phyloP scores from a whole-genome alignment of 2,113 vertebrate species.

The Stictonetta naevosa region DNA sequence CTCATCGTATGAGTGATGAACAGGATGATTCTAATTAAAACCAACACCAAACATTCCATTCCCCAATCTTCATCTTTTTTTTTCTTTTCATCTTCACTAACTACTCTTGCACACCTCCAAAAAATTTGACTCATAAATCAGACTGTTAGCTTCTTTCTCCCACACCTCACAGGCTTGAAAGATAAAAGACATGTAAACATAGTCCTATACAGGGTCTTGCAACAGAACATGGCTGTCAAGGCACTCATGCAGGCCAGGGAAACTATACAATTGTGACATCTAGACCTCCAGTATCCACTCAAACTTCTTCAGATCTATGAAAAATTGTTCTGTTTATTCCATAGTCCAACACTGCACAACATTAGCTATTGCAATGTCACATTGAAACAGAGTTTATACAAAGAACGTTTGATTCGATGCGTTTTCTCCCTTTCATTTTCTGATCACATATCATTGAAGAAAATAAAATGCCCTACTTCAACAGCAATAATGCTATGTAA shows the following conservation, averaged over 20 bases:
- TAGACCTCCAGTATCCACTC: not conserved
- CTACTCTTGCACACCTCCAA: not conserved
- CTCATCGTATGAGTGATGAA: not conserved
- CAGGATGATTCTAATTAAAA: constrained; percentile 60
- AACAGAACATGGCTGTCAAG: not conserved
- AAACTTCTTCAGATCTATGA: not conserved
- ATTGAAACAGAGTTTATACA: not conserved
- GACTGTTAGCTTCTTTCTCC: constrained; percentile 11
- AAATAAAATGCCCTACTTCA: not conserved
- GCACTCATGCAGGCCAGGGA: not conserved
- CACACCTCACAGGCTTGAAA: not conserved
- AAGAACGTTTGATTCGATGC: not conserved
- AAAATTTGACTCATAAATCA: constrained; percentile 38
- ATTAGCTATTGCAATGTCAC: not conserved
- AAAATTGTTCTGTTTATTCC: not conserved
- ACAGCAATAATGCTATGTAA: not conserved
- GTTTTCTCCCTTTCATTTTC: not conserved
- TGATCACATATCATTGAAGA: not conserved
- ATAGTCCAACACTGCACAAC: not conserved
- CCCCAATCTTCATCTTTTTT: not conserved
- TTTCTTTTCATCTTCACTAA: not conserved
- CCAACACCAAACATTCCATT: constrained; percentile 31
- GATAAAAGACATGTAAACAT: not conserved
- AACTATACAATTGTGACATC: not conserved
- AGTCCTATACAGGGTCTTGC: not conserved